Evolutionary conservation across 2,797 vertebrate genomes (phyloP).

Genomic region (Rallus crepitans): DNA sequence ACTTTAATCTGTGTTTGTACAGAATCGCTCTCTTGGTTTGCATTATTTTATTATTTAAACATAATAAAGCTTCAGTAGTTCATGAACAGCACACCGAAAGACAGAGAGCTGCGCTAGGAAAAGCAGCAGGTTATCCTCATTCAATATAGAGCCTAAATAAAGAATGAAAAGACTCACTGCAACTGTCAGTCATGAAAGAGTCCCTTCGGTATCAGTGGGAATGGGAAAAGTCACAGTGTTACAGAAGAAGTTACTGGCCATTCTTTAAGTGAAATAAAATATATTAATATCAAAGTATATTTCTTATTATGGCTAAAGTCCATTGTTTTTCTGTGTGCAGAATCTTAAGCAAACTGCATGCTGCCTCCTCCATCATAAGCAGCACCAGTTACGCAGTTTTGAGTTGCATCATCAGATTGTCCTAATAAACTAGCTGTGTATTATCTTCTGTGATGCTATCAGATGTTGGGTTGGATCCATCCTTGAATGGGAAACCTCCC

Average conservation of each 20-base stretch:
- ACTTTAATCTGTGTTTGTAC: conserved; percentile 45
- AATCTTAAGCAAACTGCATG: background rate
- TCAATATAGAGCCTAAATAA: background rate
- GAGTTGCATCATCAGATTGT: background rate
- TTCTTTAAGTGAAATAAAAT: background rate
- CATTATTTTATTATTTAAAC: conserved; percentile 37
- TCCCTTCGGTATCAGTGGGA: background rate
- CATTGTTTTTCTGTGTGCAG: background rate
- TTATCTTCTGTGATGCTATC: background rate
- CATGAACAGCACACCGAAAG: background rate
- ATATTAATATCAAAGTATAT: conserved; percentile 14
- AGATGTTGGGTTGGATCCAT: background rate
- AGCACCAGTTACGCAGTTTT: background rate
- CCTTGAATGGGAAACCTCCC: background rate
- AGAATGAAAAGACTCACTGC: background rate
- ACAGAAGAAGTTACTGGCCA: background rate
- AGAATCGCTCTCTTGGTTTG: background rate
- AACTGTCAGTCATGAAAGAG: background rate
- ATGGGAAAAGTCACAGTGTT: background rate
- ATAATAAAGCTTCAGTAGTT: background rate
- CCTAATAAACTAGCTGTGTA: background rate
- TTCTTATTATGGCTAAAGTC: conserved; percentile 51
- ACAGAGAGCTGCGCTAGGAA: background rate
- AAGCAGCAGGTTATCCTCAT: background rate
- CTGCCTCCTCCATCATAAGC: background rate